These are phyloP conservation scores for Parelbella ahira DNA, from an alignment of 2,888 invertebrate genomes.

Conservation along the genomic window DNA sequence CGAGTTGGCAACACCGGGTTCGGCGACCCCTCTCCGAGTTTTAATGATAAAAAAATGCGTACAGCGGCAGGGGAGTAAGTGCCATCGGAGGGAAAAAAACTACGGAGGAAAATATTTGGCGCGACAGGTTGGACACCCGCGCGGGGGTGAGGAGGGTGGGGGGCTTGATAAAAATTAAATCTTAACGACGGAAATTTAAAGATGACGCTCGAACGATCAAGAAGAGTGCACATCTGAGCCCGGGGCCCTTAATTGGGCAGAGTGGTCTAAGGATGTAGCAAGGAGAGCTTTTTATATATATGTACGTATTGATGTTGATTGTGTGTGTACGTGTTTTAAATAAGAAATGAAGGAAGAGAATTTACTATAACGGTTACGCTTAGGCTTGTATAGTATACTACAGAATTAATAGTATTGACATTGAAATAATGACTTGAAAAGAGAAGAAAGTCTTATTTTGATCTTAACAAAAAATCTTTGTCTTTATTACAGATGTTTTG, in stretches of 20 bases:
- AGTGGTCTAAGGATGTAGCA: constrained; percentile 52
- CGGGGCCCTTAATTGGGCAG: constrained; percentile 75
- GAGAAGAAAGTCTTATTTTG: too few species aligned
- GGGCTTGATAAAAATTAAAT: constrained; percentile 79
- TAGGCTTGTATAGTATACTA: too few species aligned
- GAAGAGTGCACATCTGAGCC: constrained; percentile 79
- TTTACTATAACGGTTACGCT: too few species aligned
- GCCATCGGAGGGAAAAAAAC: constrained; percentile 78
- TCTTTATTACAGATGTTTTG: too few species aligned
- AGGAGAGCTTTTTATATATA: constrained; percentile 37
- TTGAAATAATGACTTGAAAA: too few species aligned
- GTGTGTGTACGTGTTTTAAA: constrained; percentile 28
- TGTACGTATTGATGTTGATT: constrained; percentile 38
- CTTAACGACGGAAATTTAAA: constrained; percentile 81
- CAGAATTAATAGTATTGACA: too few species aligned
- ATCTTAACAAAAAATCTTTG: too few species aligned
- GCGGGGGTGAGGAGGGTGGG: too few species aligned
- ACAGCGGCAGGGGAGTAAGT: constrained; percentile 75
- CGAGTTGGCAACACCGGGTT: constrained; percentile 70
- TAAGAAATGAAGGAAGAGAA: constrained; percentile 6
- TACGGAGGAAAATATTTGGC: constrained; percentile 80
- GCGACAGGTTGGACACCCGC: constrained; percentile 75
- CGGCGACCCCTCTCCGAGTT: constrained; percentile 77
- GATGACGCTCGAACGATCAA: constrained; percentile 80
- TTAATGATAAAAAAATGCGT: constrained; percentile 82